These are phyloP conservation scores for Pluvialis apricaria DNA, from an alignment of 2,113 vertebrate genomes.

Conservation along the genomic window DNA sequence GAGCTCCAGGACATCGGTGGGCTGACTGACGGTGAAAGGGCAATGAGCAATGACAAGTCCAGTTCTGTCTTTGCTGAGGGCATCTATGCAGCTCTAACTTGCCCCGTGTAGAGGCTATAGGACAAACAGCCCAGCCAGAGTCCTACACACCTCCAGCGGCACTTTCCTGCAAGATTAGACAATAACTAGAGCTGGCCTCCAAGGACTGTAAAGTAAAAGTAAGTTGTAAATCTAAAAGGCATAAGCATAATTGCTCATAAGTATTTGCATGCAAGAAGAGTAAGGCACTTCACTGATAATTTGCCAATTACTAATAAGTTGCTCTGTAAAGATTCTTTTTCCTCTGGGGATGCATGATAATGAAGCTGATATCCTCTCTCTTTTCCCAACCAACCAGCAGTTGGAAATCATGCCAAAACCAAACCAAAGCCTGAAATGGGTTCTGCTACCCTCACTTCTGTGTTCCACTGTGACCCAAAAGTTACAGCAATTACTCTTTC, in stretches of 20 bases:
- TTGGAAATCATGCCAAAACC: not conserved
- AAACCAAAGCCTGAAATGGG: not conserved
- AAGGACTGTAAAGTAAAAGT: not conserved
- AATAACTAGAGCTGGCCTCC: not conserved
- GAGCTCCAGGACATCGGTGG: not conserved
- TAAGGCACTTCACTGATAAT: not conserved
- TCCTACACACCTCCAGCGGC: not conserved
- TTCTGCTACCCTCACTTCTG: not conserved
- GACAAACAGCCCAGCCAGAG: not conserved
- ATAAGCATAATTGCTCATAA: not conserved
- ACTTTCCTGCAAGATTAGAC: not conserved
- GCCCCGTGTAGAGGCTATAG: not conserved
- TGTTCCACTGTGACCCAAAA: not conserved
- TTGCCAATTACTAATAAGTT: not conserved
- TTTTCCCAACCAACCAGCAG: not conserved
- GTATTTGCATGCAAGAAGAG: not conserved
- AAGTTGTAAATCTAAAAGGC: not conserved
- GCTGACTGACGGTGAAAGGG: not conserved
- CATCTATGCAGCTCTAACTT: rapidly evolving
- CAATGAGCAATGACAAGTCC: not conserved
- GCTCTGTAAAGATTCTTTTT: not conserved
- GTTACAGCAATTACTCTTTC: not conserved
- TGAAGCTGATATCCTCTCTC: not conserved
- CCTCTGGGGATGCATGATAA: not conserved
- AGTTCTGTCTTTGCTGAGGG: not conserved